Conservation (phyloP, 2,797 vertebrate species). For the Esox masquinongy region DNA sequence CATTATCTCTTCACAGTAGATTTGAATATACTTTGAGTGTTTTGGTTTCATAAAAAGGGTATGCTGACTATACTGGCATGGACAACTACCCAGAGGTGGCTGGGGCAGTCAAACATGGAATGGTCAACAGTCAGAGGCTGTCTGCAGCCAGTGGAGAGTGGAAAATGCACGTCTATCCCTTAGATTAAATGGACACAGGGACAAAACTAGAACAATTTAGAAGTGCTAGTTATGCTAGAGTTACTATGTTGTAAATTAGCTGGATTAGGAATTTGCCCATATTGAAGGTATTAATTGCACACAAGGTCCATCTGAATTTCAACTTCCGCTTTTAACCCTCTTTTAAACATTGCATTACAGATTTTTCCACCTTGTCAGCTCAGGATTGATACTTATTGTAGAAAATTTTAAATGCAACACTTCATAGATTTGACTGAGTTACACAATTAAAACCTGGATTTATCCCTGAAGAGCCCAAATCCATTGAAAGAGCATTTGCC, state of each 20-base stretch:
- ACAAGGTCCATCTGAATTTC: constrained; percentile 34
- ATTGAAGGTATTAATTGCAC: constrained; percentile 50
- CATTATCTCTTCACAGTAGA: neutral
- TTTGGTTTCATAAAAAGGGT: neutral
- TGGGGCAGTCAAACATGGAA: constrained; percentile 31
- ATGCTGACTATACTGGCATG: neutral
- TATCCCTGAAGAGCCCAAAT: too few relatives aligned
- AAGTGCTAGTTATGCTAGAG: neutral
- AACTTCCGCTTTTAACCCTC: too few relatives aligned
- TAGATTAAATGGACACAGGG: constrained; percentile 44
- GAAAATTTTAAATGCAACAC: too few relatives aligned
- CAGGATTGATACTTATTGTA: too few relatives aligned
- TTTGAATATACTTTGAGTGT: neutral
- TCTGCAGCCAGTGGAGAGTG: constrained; percentile 41
- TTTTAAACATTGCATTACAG: too few relatives aligned
- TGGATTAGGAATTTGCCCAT: neutral
- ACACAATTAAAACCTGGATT: too few relatives aligned
- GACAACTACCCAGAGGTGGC: constrained; percentile 28
- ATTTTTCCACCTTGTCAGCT: too few relatives aligned
- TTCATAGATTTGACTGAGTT: too few relatives aligned
- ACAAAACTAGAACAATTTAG: neutral
- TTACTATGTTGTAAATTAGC: constrained; percentile 8
- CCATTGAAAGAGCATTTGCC: too few relatives aligned
- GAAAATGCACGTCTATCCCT: constrained; percentile 25
- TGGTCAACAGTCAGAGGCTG: constrained; percentile 46